Evolutionary conservation across 2,888 invertebrate genomes (phyloP), one percentile per base, ranked within the genome.

Genomic region (Prosopocoilus inquinatus): DNA sequence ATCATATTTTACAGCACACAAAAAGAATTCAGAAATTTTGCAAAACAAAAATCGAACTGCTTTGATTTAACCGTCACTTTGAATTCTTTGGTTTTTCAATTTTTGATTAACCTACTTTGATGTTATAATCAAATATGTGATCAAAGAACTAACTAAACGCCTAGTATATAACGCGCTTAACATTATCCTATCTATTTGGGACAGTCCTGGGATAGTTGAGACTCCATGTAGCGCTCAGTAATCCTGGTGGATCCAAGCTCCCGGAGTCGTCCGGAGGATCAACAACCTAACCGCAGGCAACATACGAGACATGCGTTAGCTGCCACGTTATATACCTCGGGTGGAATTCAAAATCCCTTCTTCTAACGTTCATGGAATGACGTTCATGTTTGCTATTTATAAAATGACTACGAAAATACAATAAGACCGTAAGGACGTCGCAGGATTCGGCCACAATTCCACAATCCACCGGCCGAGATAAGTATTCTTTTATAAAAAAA

Each of bases 131-230:
- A 41, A 11, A 55, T 52, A 58, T 53, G 55, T 59, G 53, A 57
- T n/a, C 35, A 33, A 35, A 41, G 43, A 66, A 62, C 20, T 28
- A n/a, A n/a, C n/a, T 62, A 65, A 68, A 68, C 66, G 65, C 66
- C 65, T 63, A 65, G 66, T 67, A 67, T 67, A 66, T 66, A 66
- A 33, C 8, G 36, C 16, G 64, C 67, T 69, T 66, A 69, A 60
- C 61, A 63, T 67, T 67, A 70, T 69, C 67, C 70, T 67, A 69
- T 70, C 70, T 70, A 69, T 70, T 67, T 66, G 64, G 67, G 67
- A 62, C 69, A 66, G 66, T 65, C 63, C 61, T 57, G 63, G 65
- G 61, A 64, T 67, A 68, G 67, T 68, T 64, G 63, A 61, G 65
- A 63, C 64, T 64, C 60, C 58, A 56, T 61, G 64, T 62, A 62